A percentile compares a stretch with the other conserved stretches of the same genome.
These are phyloP conservation scores for Zeugodacus cucurbitae DNA, from an alignment of 1,140 invertebrate genomes.

Conservation along the genomic window DNA sequence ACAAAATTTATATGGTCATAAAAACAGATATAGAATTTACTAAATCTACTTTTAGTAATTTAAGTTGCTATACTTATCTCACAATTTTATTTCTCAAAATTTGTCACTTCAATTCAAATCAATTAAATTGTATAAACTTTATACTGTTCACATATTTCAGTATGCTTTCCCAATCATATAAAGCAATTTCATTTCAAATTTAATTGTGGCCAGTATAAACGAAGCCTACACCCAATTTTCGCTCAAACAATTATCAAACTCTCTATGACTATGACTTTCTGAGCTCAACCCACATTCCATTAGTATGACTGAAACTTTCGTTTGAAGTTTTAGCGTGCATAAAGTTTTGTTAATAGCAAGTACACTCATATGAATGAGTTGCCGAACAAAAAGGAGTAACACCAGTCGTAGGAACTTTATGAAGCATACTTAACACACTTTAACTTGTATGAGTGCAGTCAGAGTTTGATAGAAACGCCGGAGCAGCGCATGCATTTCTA, in stretches of 20 bases:
- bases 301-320: background rate
- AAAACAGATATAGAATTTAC: too few species aligned
- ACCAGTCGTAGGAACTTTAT: background rate
- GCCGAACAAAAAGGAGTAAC: background rate
- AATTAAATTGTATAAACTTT: too few species aligned
- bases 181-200: background rate
- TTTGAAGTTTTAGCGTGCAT: background rate
- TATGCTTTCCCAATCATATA: too few species aligned
- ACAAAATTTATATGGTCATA: too few species aligned
- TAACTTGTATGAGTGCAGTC: background rate
- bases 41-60: too few species aligned
- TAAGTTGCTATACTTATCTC: too few species aligned
- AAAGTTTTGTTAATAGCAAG: background rate
- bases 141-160: too few species aligned
- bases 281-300: background rate
- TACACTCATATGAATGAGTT: background rate
- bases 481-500: background rate
- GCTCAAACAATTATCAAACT: background rate
- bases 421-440: background rate
- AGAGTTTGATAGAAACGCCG: background rate
- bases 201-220: background rate
- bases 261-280: background rate
- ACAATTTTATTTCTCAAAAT: too few species aligned
- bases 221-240: background rate
- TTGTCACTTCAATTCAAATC: too few species aligned